Evolutionary conservation across 2,797 vertebrate genomes (phyloP).

Genomic region (Phataginus tricuspis): DNA sequence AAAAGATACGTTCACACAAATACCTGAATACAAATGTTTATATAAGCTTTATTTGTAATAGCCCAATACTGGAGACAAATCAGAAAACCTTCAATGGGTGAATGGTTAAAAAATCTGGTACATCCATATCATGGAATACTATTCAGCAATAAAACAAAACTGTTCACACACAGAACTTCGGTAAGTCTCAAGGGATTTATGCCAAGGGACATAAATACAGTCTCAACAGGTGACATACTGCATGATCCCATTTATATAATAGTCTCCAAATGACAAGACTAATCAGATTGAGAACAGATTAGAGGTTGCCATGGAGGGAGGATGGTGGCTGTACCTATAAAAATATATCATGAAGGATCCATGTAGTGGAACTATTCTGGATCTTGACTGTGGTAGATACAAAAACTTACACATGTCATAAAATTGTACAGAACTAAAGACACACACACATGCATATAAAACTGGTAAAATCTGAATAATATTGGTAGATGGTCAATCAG

Average conservation of each 20-base stretch:
- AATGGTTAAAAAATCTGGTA: not conserved
- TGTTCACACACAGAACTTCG: not conserved
- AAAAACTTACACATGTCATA: not conserved
- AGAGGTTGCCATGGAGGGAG: not conserved
- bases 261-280: not conserved
- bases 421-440: not conserved
- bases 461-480: not conserved
- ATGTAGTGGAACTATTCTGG: not conserved
- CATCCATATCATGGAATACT: not conserved
- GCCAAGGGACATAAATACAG: not conserved
- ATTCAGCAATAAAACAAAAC: conserved; percentile 2
- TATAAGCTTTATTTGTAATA: not conserved
- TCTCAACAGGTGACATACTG: not conserved
- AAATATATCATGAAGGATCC: not conserved
- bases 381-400: not conserved
- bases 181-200: not conserved
- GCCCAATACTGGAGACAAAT: not conserved
- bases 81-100: not conserved
- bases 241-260: not conserved
- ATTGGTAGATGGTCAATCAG: not conserved
- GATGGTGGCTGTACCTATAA: not conserved
- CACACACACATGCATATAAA: not conserved
- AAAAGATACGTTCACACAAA: not conserved
- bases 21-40: not conserved
- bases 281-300: not conserved